Base-by-base conservation (phyloP, 2,888 invertebrate genomes). In the Ophioninae sp. region DNA sequence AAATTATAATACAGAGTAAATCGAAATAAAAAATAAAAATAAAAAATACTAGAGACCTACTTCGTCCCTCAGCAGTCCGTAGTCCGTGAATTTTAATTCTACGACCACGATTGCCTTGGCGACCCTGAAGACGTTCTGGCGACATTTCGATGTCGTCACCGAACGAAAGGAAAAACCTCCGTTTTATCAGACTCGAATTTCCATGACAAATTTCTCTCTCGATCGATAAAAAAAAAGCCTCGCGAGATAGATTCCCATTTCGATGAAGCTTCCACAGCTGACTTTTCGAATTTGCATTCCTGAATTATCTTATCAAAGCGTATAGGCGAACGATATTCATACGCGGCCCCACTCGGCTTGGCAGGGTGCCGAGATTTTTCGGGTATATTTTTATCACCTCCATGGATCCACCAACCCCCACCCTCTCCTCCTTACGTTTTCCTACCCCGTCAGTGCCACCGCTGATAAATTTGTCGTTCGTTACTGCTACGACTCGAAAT, bases 331-430 rank as follows among this genome's bases (percentile, higher is more conserved):
- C 82, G 84, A 85, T 86, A 85, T 85, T 84, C 82, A 84, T 86
- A 79, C 76, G 64, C 81, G 68, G 83, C 85, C 85, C 89, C 88
- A 89, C 89, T 88, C 87, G 86, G 86, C 85, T 90, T 91, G 91
- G 91, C 91, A 75, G 41, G 39, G 51, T 85, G 91, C 91, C 91
- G 89, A 91, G 87, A 91, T 90, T 89, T 91, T 90, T 90, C 88
- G 87, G 89, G 85, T 86, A 89, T 91, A 91, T 91, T 91, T 91
- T 91, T 88, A 89, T 90, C 86, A 84, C 82, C 75, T 83, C 82
- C 77, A 85, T 85, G 82, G 82, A 86, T 86, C 83, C 85, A 78
- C 82, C 76, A 74, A 77, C 69, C 78, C 80, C 79, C 76, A 59
- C 61, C 72, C 78, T 58, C 65, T 69, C 68, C 68, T 41, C 41